Evolutionary conservation across 2,797 vertebrate genomes (phyloP).

Genomic region (Picus viridis): DNA sequence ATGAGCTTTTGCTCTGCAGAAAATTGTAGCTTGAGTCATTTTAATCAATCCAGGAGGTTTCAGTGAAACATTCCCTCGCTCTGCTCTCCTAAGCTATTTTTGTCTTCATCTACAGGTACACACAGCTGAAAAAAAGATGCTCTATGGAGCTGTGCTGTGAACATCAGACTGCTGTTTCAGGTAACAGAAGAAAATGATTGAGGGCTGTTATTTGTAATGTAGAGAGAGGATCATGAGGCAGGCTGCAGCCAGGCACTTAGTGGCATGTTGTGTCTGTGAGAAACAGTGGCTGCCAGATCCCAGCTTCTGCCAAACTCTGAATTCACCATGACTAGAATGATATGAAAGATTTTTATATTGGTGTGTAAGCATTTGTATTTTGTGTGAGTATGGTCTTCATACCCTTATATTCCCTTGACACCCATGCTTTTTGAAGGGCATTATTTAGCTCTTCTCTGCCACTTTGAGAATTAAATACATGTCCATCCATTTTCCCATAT

Average conservation of each 20-base stretch:
- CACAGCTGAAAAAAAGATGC: not conserved
- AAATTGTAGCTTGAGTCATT: not conserved
- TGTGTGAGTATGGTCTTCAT: not conserved
- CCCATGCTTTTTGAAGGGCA: not conserved
- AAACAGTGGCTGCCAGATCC: not conserved
- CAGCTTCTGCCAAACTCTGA: not conserved
- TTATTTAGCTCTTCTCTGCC: not conserved
- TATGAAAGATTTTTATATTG: not conserved
- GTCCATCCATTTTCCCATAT: not conserved
- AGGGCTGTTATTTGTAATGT: not conserved
- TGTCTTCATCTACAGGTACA: not conserved
- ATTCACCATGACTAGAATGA: not conserved
- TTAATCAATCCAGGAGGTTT: not conserved
- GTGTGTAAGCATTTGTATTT: not conserved
- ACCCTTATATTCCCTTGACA: not conserved
- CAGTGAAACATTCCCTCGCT: not conserved
- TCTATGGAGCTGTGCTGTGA: not conserved
- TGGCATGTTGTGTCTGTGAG: not conserved
- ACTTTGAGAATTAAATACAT: not conserved
- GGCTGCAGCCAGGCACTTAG: not conserved
- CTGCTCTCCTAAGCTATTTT: not conserved
- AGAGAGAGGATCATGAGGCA: not conserved
- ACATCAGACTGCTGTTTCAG: not conserved
- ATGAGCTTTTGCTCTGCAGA: not conserved
- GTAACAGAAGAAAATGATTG: not conserved